Conservation (phyloP, 2,797 vertebrate species). For the Trichosurus vulpecula region DNA sequence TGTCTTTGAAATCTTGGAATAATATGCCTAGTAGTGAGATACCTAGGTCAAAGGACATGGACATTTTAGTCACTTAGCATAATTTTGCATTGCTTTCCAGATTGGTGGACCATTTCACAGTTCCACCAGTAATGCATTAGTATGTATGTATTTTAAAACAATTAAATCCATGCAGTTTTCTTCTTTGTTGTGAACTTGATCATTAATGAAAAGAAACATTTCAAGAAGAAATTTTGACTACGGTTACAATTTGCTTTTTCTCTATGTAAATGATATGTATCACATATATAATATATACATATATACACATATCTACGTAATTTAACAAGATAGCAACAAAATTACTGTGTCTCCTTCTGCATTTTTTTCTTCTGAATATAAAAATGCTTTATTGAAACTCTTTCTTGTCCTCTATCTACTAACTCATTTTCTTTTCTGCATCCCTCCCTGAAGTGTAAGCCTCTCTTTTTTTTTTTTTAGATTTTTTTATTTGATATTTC, state of each 20-base stretch:
- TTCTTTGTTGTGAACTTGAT: background rate
- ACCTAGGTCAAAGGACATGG: background rate
- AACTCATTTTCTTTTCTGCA: background rate
- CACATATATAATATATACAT: background rate
- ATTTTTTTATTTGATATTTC: too few relatives aligned
- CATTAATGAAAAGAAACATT: background rate
- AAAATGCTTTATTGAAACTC: background rate
- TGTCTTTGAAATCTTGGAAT: background rate
- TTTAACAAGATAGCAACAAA: background rate
- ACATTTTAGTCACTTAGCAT: background rate
- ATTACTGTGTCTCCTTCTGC: background rate
- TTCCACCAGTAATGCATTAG: background rate
- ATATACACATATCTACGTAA: background rate
- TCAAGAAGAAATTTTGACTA: background rate
- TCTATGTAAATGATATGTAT: background rate
- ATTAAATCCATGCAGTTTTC: background rate
- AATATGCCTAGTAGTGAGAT: background rate
- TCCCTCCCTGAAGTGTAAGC: background rate
- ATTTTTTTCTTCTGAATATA: background rate
- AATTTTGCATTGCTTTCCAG: background rate
- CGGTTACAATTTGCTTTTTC: background rate
- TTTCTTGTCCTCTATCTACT: background rate
- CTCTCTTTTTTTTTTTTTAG: too few relatives aligned
- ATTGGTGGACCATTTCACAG: background rate
- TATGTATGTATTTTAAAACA: background rate